Evolutionary conservation across 2,888 invertebrate species (phyloP), one percentile per base, ranked within the genome.

Genomic region (Brachyptera putata): DNA sequence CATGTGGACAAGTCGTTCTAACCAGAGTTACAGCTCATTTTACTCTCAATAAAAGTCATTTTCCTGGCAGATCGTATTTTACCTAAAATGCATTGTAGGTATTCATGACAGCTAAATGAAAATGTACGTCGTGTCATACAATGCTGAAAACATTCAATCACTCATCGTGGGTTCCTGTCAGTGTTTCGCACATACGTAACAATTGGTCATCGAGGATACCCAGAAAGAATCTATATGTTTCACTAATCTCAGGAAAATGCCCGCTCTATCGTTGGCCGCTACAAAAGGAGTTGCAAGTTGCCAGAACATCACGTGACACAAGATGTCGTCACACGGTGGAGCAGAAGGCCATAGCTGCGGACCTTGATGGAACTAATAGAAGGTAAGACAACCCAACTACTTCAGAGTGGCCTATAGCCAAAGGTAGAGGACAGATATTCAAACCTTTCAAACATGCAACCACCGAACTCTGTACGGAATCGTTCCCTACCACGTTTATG

Each of bases 181-280:
- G 7, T 57, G 57, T 18, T 57, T 57, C 14, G 24, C 57, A 1
- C 57, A 57, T 25, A 43, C 13, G 3, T 46, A 57, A 14, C 46
- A 57, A 25, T 46, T 57, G 11, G 30, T 11, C 7, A 43, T 43
- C 14, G 9, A 43, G 16, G 43, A 43, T 43, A 43, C 43, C 14
- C 14, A 18, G 18, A 7, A 43, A 11, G 43, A 43, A 16, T 16
- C 9, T 18, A 43, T 21, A 11, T 21, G 43, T 14, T 43, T 43
- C 3, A 16, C 16, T 11, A 21, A 18, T 11, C 14, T 43, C 21
- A 16, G 14, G 14, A 21, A 16, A n/a, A n/a, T n/a, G n/a, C n/a
- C n/a, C n/a, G n/a, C n/a, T n/a, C n/a, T n/a, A n/a, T n/a, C n/a
- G n/a, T n/a, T n/a, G n/a, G n/a, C n/a, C n/a, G n/a, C 24, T 57